Percentiles rank a stretch among this genome's conserved stretches.
phyloP scores from a whole-genome alignment of 2,888 invertebrate genomes.

The Rhamphomyia laevipes region DNA sequence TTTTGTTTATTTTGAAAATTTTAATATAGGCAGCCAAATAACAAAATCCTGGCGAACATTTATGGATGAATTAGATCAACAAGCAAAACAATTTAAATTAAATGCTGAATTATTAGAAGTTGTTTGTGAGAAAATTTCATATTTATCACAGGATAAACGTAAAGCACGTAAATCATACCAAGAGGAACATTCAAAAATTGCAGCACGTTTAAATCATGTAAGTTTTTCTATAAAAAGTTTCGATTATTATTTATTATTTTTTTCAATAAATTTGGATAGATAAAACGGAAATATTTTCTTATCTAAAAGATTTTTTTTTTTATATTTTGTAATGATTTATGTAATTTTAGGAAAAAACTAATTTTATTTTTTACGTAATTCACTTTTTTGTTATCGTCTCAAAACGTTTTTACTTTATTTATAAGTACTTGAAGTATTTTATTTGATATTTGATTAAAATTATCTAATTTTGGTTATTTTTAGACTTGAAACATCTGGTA shows the following conservation, averaged over 20 bases:
- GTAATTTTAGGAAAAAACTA: too few relatives aligned
- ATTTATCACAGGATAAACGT: slow-evolving; percentile 76
- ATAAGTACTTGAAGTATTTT: too few relatives aligned
- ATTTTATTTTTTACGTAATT: too few relatives aligned
- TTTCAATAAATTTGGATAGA: background rate
- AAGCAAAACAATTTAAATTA: slow-evolving; percentile 66
- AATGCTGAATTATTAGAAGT: slow-evolving; percentile 79
- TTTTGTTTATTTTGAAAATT: slow-evolving; percentile 7
- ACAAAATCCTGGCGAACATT: slow-evolving; percentile 69
- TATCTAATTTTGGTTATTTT: too few relatives aligned
- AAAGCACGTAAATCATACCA: slow-evolving; percentile 76
- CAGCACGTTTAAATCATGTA: slow-evolving; percentile 69
- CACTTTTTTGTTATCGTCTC: too few relatives aligned
- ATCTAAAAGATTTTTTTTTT: too few relatives aligned
- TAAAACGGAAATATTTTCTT: too few relatives aligned
- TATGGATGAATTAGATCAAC: slow-evolving; percentile 81
- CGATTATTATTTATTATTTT: background rate
- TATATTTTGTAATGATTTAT: too few relatives aligned
- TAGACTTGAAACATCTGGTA: too few relatives aligned
- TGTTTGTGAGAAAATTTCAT: slow-evolving; percentile 68
- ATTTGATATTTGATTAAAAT: too few relatives aligned
- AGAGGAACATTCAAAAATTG: slow-evolving; percentile 78
- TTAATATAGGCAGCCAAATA: slow-evolving; percentile 51
- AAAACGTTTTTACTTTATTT: too few relatives aligned
- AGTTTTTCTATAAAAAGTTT: slow-evolving; percentile 28